A percentile compares a stretch with the other conserved stretches of the same genome.
These are phyloP conservation scores for Gnathonemus echidnorhynchus DNA, from an alignment of 2,113 vertebrate species.

Conservation along the genomic window DNA sequence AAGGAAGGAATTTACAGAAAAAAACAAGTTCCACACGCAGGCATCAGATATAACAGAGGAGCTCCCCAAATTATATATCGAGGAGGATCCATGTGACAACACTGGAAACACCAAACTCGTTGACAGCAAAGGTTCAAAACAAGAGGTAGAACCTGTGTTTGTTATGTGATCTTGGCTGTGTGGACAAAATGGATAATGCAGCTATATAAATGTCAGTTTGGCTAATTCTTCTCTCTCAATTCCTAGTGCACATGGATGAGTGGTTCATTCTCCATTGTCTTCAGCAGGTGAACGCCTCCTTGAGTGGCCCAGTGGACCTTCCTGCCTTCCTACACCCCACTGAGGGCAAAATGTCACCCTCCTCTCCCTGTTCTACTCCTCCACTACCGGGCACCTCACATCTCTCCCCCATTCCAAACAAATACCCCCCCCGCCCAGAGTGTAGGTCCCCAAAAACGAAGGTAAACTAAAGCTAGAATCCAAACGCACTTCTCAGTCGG, in stretches of 20 bases:
- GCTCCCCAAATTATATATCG: constrained; percentile 62
- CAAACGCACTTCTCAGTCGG: not conserved
- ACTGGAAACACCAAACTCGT: constrained; percentile 18
- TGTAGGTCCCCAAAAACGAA: constrained; percentile 57
- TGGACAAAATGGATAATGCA: not conserved
- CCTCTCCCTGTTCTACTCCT: constrained; percentile 31
- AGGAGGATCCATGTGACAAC: constrained; percentile 55
- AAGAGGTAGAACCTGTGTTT: constrained; percentile 35
- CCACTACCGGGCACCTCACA: constrained; percentile 46
- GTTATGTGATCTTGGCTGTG: not conserved
- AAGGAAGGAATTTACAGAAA: constrained; percentile 35
- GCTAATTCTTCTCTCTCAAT: not conserved
- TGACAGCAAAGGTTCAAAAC: constrained; percentile 42
- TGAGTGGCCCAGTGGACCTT: constrained; percentile 39
- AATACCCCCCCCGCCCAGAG: constrained; percentile 58
- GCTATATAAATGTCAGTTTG: not conserved
- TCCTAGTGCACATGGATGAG: not conserved
- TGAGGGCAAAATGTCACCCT: constrained; percentile 19
- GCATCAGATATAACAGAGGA: constrained; percentile 42
- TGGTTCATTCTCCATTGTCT: constrained; percentile 20
- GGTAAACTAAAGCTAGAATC: constrained; percentile 54
- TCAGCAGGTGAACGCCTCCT: constrained; percentile 52
- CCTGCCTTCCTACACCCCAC: constrained; percentile 39
- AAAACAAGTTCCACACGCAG: constrained; percentile 36
- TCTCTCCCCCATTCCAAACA: constrained; percentile 60